Conservation (phyloP, 1,140 invertebrate genomes). For the Homalodisca vitripennis region DNA sequence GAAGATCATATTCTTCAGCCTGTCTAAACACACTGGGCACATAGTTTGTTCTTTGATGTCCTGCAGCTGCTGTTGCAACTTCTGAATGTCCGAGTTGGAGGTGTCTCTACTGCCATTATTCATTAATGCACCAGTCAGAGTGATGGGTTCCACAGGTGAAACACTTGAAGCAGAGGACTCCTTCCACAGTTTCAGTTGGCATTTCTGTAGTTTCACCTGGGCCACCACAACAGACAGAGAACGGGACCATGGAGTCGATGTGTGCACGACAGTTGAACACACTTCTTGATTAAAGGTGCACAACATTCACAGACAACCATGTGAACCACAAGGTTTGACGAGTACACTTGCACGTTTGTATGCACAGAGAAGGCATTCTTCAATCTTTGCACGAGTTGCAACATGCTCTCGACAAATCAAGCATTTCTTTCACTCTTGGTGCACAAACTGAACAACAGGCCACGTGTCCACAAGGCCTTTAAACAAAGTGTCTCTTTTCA, state of each 20-base stretch:
- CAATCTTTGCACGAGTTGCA: conserved; percentile 76
- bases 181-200: background rate
- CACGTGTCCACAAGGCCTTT: conserved; percentile 90
- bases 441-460: conserved; percentile 90
- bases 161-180: background rate
- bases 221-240: conserved; percentile 67
- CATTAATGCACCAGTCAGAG: no score
- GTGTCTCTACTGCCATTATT: conserved; percentile 80
- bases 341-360: conserved; percentile 88
- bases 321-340: conserved; percentile 92
- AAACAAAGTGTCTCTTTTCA: conserved; percentile 86
- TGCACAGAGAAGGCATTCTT: conserved; percentile 95
- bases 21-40: conserved; percentile 96
- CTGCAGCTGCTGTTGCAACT: conserved; percentile 90
- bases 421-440: conserved; percentile 92
- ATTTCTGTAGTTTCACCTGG: conserved; percentile 40
- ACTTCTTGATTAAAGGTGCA: conserved; percentile 94
- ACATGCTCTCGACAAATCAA: conserved; percentile 88
- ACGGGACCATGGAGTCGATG: conserved; percentile 74
- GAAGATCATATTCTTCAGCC: conserved; percentile 98
- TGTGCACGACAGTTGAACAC: conserved; percentile 88
- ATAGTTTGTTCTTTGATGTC: conserved; percentile 99
- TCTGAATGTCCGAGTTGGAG: conserved; percentile 81
- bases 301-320: conserved; percentile 93
- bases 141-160: conserved; percentile 28